Conservation (phyloP, 2,113 vertebrate genomes). For the Trematomus loennbergii region DNA sequence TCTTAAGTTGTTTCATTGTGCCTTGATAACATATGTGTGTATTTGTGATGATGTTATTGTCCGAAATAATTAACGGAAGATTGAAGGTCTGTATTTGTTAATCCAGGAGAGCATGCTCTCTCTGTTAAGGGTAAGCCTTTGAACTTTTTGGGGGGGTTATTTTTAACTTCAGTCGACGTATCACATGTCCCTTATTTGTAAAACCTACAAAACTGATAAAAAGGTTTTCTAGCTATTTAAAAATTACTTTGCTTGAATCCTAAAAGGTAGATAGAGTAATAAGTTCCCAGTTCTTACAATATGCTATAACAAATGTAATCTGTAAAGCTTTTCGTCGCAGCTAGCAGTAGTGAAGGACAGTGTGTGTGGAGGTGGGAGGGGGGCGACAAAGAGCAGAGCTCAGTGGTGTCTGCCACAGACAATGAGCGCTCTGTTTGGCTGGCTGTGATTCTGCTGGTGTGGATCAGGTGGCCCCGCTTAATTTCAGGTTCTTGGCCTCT, state of each 20-base stretch:
- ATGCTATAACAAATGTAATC: background rate
- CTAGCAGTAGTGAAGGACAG: constrained; percentile 68
- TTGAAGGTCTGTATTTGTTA: background rate
- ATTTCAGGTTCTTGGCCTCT: constrained; percentile 88
- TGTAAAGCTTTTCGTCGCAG: constrained; percentile 13
- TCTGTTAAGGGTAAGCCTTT: constrained; percentile 5
- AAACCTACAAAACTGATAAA: background rate
- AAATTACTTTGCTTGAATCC: background rate
- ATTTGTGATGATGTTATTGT: constrained; percentile 8
- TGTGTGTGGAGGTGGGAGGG: constrained; percentile 85
- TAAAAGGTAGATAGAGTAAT: background rate
- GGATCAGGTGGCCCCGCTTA: constrained; percentile 89
- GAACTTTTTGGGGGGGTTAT: background rate
- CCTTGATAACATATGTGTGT: constrained; percentile 7
- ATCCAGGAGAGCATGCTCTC: background rate
- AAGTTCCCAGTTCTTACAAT: background rate
- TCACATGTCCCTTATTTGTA: background rate
- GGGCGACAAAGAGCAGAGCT: constrained; percentile 91
- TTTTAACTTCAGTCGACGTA: background rate
- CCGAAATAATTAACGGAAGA: background rate
- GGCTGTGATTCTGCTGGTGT: constrained; percentile 80
- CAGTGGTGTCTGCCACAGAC: constrained; percentile 87
- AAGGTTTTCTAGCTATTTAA: background rate
- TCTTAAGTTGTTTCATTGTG: constrained; percentile 14
- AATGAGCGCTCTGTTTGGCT: constrained; percentile 93